Evolutionary conservation across 1,140 invertebrate species (phyloP).

Genomic region (Watersipora subatra): DNA sequence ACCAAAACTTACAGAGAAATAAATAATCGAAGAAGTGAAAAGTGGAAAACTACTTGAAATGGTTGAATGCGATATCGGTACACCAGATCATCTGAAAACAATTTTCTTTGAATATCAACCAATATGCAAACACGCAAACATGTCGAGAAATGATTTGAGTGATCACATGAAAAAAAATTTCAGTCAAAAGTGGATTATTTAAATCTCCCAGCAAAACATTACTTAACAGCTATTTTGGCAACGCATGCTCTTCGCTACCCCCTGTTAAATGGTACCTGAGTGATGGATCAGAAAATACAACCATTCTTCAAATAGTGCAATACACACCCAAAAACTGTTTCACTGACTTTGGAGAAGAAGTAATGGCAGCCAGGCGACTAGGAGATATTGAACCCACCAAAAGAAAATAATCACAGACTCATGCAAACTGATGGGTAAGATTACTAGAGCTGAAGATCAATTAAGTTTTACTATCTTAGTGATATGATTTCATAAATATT

Average conservation of each 20-base stretch:
- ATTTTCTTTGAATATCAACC: not conserved
- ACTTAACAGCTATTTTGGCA: not conserved
- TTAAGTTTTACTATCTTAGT: too few species aligned
- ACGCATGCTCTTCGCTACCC: not conserved
- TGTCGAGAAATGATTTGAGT: not conserved
- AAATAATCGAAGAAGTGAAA: conserved; percentile 8
- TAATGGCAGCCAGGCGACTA: conserved; percentile 12
- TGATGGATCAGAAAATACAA: not conserved
- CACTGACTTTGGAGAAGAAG: too few species aligned
- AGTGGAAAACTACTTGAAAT: conserved; percentile 11
- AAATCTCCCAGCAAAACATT: not conserved
- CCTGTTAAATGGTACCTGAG: conserved; percentile 1
- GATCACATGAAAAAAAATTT: not conserved
- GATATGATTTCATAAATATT: too few species aligned
- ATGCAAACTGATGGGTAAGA: conserved; percentile 3
- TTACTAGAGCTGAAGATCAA: not conserved
- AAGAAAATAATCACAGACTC: conserved; percentile 17
- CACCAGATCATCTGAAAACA: conserved; percentile 4
- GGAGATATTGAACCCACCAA: conserved; percentile 12
- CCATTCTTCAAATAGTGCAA: not conserved
- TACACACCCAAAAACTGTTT: not conserved
- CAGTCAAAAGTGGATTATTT: not conserved
- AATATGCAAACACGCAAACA: not conserved
- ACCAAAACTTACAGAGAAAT: conserved; percentile 5
- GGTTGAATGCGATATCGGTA: conserved; percentile 12